These are phyloP conservation scores for Tarsius wallacei DNA, from an alignment of 2,797 vertebrate species.

Conservation along the genomic window DNA sequence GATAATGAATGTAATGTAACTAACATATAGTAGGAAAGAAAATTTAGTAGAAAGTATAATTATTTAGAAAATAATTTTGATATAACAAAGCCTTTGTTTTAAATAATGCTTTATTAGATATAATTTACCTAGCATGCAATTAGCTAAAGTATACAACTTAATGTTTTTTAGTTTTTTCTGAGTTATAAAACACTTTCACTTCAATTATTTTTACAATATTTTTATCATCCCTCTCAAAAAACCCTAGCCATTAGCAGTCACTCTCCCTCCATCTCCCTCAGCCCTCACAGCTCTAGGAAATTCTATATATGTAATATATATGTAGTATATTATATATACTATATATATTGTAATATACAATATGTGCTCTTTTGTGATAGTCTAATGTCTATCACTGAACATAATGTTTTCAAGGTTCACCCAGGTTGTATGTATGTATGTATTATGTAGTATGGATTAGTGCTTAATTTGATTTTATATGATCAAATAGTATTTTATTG, in stretches of 20 bases:
- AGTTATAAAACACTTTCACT: neutral
- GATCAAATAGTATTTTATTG: neutral
- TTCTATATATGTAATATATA: neutral
- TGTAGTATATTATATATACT: too few relatives aligned
- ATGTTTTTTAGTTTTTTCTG: neutral
- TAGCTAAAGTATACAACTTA: neutral
- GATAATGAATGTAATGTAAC: neutral
- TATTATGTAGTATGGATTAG: too few relatives aligned
- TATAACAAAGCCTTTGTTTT: neutral
- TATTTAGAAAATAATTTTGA: conserved; percentile 9
- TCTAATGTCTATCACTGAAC: neutral
- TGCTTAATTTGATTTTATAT: neutral
- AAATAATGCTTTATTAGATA: conserved; percentile 7
- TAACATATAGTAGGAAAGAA: neutral
- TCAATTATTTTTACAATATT: neutral
- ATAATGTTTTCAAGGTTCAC: neutral
- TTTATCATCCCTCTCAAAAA: too few relatives aligned
- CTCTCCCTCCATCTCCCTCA: neutral
- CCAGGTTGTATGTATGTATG: neutral
- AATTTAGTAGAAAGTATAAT: neutral
- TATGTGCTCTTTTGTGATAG: neutral
- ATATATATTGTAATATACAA: too few relatives aligned
- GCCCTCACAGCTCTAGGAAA: neutral
- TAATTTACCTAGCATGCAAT: neutral
- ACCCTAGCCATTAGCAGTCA: neutral